Percentiles rank a stretch among this genome's conserved stretches.
phyloP scores from a whole-genome alignment of 23 tunicate genomes.

The Oikopleura albicans region DNA sequence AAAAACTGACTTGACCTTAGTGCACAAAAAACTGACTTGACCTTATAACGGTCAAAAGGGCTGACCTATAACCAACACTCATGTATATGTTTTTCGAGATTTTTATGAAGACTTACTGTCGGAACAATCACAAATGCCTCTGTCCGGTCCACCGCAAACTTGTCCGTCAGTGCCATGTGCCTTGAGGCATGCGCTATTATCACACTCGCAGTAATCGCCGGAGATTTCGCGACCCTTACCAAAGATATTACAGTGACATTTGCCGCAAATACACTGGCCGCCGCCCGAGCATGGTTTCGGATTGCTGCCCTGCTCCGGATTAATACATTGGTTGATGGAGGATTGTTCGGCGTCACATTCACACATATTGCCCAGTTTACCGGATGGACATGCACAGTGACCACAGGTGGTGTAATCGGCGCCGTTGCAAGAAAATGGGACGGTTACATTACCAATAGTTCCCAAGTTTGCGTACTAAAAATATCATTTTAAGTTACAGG shows the following conservation, averaged over 20 bases:
- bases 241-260: neutral
- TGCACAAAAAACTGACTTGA: too few species aligned
- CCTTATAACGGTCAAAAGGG: too few species aligned
- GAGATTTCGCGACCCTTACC: neutral
- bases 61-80: too few species aligned
- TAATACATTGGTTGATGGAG: neutral
- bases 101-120: too few species aligned
- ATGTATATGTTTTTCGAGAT: too few species aligned
- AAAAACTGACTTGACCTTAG: too few species aligned
- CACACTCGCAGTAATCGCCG: neutral
- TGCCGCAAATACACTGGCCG: neutral
- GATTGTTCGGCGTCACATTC: neutral
- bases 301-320: neutral
- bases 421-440: neutral
- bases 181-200: neutral
- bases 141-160: neutral
- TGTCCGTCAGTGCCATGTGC: neutral
- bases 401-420: slow-evolving; percentile 6
- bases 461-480: too few species aligned
- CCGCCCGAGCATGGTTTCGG: neutral
- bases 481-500: too few species aligned
- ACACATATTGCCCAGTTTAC: neutral
- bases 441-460: too few species aligned
- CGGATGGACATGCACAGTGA: neutral
- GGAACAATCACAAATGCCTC: neutral